phyloP scores from a whole-genome alignment of 1,140 invertebrate genomes.

The Apocrypta bakeri region DNA sequence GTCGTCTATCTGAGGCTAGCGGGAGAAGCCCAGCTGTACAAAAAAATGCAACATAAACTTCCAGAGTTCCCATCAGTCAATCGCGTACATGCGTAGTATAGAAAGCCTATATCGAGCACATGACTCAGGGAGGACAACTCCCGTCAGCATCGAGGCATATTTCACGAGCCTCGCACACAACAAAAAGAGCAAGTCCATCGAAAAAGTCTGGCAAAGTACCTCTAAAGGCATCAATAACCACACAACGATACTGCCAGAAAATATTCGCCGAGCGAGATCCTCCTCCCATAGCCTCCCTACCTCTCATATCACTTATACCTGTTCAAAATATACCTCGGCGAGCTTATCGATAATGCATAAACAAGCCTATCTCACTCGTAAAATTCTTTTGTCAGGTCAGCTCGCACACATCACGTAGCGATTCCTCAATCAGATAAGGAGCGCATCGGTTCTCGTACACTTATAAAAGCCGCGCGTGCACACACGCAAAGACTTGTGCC shows the following conservation, averaged over 20 bases:
- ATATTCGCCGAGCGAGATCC: constrained; percentile 11
- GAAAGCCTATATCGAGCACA: neutral
- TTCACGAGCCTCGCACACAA: neutral
- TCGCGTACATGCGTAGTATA: neutral
- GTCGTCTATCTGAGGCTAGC: neutral
- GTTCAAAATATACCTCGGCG: constrained; percentile 35
- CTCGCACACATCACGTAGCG: neutral
- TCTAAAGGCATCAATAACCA: constrained; percentile 40
- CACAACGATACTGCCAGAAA: constrained; percentile 36
- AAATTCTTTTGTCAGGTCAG: constrained; percentile 52
- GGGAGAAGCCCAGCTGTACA: neutral
- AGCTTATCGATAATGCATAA: constrained; percentile 49
- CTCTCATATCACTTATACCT: constrained; percentile 43
- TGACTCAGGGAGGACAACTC: neutral
- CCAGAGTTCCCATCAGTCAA: too few species aligned
- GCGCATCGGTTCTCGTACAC: neutral
- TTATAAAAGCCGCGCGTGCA: neutral
- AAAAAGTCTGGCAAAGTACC: constrained; percentile 14
- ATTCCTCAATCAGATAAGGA: neutral
- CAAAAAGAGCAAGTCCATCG: neutral
- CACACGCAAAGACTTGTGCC: constrained; percentile 29
- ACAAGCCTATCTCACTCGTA: constrained; percentile 45
- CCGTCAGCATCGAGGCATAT: neutral
- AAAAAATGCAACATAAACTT: neutral
- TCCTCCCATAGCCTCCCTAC: neutral